phyloP scores from a whole-genome alignment of 2,888 invertebrate genomes.

The Desoria tigrina region DNA sequence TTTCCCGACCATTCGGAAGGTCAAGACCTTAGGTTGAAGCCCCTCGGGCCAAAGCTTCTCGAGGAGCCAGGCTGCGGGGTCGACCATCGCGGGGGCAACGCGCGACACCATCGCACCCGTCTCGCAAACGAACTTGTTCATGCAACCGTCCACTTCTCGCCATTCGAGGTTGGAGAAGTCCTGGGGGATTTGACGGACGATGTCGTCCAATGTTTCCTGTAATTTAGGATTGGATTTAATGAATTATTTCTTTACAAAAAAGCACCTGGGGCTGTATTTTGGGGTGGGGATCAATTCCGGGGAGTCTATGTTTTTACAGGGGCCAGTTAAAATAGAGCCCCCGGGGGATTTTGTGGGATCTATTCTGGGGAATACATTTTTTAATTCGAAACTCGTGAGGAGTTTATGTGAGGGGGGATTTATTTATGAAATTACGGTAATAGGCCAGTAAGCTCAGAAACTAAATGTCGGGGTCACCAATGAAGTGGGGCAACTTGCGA shows the following conservation, averaged over 20 bases:
- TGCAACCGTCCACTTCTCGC: constrained; percentile 47
- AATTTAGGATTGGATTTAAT: constrained; percentile 14
- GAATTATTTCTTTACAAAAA: not conserved
- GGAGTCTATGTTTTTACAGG: not conserved
- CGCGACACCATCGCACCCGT: constrained; percentile 49
- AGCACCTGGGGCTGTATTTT: too few species aligned
- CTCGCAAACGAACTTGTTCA: constrained; percentile 53
- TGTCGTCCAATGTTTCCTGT: constrained; percentile 51
- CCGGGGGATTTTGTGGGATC: too few species aligned
- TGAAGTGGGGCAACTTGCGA: too few species aligned
- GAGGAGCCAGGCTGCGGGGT: constrained; percentile 49
- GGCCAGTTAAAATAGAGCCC: too few species aligned
- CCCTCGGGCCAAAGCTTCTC: constrained; percentile 50
- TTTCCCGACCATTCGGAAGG: constrained; percentile 44
- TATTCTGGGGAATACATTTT: too few species aligned
- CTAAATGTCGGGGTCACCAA: too few species aligned
- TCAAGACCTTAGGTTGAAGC: constrained; percentile 50
- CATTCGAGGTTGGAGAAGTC: constrained; percentile 41
- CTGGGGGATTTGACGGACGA: constrained; percentile 45
- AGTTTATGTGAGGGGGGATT: too few species aligned
- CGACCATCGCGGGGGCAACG: constrained; percentile 46
- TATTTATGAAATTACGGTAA: too few species aligned
- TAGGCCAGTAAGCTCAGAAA: too few species aligned
- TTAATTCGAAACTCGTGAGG: too few species aligned
- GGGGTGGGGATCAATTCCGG: too few species aligned